phyloP scores from a whole-genome alignment of 2,888 invertebrate species.

The Cacoxenus indagator region DNA sequence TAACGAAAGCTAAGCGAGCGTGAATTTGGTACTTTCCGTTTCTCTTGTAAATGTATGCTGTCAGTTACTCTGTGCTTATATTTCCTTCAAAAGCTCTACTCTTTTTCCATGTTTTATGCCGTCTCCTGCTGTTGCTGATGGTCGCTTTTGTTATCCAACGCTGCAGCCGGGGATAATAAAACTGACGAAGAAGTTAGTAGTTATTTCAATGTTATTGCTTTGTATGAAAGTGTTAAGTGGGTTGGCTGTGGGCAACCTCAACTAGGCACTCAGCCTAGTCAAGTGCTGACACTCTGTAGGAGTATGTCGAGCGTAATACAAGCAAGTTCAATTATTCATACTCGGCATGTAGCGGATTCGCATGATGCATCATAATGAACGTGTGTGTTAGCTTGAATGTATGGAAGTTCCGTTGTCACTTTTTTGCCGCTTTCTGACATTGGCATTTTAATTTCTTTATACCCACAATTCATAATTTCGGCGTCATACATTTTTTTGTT shows the following conservation, averaged over 20 bases:
- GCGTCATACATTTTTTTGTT: not conserved
- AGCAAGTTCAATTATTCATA: slow-evolving; percentile 6
- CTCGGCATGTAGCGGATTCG: not conserved
- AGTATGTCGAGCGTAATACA: not conserved
- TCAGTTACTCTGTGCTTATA: no score
- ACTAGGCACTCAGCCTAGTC: not conserved
- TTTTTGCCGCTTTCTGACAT: not conserved
- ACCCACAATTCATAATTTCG: not conserved
- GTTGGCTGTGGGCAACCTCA: not conserved
- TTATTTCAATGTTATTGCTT: not conserved
- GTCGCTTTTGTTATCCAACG: not conserved
- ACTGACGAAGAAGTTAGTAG: not conserved
- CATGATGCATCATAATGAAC: no score
- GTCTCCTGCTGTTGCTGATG: not conserved
- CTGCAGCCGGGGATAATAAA: not conserved
- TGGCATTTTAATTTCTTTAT: no score
- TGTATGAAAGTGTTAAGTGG: not conserved
- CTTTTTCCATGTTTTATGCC: not conserved
- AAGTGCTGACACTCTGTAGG: not conserved
- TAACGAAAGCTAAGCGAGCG: no score
- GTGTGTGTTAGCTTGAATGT: no score
- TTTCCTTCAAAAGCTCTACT: no score
- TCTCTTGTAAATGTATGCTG: no score
- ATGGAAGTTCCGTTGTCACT: no score
- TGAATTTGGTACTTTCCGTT: no score